phyloP scores from a whole-genome alignment of 2,888 invertebrate genomes.

The Ischnus inquisitorius region DNA sequence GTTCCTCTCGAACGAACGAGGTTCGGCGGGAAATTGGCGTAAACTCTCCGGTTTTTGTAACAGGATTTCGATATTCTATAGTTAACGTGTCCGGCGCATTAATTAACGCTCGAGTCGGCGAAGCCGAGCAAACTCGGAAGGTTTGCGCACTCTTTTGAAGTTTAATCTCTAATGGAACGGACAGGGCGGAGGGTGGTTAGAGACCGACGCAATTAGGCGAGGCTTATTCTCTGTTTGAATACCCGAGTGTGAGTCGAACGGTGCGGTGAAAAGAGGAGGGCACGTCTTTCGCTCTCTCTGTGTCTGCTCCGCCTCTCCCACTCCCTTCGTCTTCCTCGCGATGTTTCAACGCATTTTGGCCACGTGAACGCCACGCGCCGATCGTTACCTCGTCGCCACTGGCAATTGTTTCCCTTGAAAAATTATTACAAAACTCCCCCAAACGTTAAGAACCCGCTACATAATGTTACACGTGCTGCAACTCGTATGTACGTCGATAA shows the following conservation, averaged over 20 bases:
- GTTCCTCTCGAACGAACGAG: background rate
- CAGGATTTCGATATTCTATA: slow-evolving; percentile 12
- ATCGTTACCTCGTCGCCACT: slow-evolving; percentile 80
- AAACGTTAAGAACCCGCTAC: slow-evolving; percentile 44
- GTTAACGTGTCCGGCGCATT: slow-evolving; percentile 63
- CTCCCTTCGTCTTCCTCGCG: slow-evolving; percentile 44
- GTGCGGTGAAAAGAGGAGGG: slow-evolving; percentile 17
- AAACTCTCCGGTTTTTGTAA: slow-evolving; percentile 23
- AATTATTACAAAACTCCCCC: slow-evolving; percentile 68
- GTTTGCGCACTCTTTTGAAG: slow-evolving; percentile 76
- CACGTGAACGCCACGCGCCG: slow-evolving; percentile 82
- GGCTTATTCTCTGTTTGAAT: slow-evolving; percentile 77
- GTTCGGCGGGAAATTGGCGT: background rate
- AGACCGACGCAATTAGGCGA: slow-evolving; percentile 79
- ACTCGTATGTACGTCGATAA: too few relatives aligned
- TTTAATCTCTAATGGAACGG: slow-evolving; percentile 83
- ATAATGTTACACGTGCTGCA: slow-evolving; percentile 11
- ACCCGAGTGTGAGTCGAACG: slow-evolving; percentile 44
- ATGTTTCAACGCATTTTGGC: slow-evolving; percentile 79
- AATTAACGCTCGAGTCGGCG: slow-evolving; percentile 74
- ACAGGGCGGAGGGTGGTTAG: background rate
- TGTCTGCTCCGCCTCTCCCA: slow-evolving; percentile 19
- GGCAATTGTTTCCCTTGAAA: slow-evolving; percentile 80
- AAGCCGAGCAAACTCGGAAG: slow-evolving; percentile 36
- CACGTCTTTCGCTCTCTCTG: slow-evolving; percentile 23